Evolutionary conservation across 2,113 vertebrate genomes (phyloP), one percentile per base, ranked within the genome.

Genomic region (Anguilla rostrata): DNA sequence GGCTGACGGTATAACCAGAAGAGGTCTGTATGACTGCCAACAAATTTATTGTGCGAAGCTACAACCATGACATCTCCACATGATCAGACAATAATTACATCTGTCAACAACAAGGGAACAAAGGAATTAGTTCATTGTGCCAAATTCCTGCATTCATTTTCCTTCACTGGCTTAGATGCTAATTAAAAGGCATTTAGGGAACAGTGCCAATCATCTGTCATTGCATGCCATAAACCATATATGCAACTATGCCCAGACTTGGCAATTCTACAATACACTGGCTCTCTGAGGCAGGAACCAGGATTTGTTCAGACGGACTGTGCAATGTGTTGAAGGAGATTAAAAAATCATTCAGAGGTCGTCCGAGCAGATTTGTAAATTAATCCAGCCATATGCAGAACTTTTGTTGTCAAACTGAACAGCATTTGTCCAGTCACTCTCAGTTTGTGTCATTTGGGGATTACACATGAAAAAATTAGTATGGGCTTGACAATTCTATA

Each of bases 101-200:
- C 78, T 86, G 79, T 66, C 39, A 43, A 57, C n/a, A 56, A 40
- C 22, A 29, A 43, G 15, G 8, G 22, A 56, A 66, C 78, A 63
- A 86, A 81, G 9, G 39, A 66, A 18, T 39, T 5, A 11, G 5
- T 60, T 39, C 26, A 4, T 16, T 81, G 39, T 40, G 78, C 20
- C 11, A 3, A 46, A 20, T 57, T 20, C 78, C n/a, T 6, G 5
- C 22, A 40, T 86, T 86, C 60, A 80, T 86, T 39, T 39, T 57
- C 53, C 53, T 81, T 34, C 12, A 20, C 78, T n/a, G 14, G 53
- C 22, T 3, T 49, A 81, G 78, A 82, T 63, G 39, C 56, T 34
- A 86, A 86, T 82, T 86, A 86, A 82, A 86, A 22, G 56, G 53
- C 60, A 81, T 81, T 86, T 63, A 86, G 79, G 29, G 60, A 81